Conservation (phyloP, 2,888 invertebrate species). For the Tridacna crocea region DNA sequence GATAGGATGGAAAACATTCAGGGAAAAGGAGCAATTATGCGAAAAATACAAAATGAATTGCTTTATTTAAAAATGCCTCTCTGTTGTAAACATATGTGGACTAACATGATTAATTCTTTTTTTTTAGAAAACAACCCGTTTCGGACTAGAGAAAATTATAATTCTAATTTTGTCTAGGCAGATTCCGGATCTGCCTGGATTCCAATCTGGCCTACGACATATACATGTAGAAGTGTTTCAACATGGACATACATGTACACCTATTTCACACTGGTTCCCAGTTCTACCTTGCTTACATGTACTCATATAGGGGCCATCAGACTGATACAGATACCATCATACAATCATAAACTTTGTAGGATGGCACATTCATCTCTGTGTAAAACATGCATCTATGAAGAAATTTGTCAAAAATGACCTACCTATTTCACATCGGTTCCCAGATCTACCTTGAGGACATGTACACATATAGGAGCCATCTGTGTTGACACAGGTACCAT, state of each 20-base stretch:
- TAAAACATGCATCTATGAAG: slow-evolving; percentile 16
- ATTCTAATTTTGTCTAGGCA: too few relatives aligned
- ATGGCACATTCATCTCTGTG: slow-evolving; percentile 56
- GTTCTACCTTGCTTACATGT: slow-evolving; percentile 57
- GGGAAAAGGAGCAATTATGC: too few relatives aligned
- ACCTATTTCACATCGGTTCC: slow-evolving; percentile 51
- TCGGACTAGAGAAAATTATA: too few relatives aligned
- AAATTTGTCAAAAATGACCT: not conserved
- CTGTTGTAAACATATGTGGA: too few relatives aligned
- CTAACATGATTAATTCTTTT: too few relatives aligned
- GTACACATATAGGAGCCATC: slow-evolving; percentile 62
- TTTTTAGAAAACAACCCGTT: too few relatives aligned
- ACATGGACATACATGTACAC: slow-evolving; percentile 45
- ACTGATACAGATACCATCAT: slow-evolving; percentile 64
- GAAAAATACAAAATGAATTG: too few relatives aligned
- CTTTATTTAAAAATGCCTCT: too few relatives aligned
- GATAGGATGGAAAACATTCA: too few relatives aligned
- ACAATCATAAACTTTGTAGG: slow-evolving; percentile 46
- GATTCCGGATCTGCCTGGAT: too few relatives aligned
- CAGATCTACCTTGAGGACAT: slow-evolving; percentile 57
- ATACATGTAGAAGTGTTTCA: not conserved
- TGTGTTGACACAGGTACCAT: slow-evolving; percentile 63
- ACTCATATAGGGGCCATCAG: slow-evolving; percentile 62
- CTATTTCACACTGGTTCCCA: slow-evolving; percentile 59
- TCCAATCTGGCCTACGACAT: too few relatives aligned